Conservation (phyloP, 2,888 invertebrate genomes). For the Lasioglossum leucozonium region DNA sequence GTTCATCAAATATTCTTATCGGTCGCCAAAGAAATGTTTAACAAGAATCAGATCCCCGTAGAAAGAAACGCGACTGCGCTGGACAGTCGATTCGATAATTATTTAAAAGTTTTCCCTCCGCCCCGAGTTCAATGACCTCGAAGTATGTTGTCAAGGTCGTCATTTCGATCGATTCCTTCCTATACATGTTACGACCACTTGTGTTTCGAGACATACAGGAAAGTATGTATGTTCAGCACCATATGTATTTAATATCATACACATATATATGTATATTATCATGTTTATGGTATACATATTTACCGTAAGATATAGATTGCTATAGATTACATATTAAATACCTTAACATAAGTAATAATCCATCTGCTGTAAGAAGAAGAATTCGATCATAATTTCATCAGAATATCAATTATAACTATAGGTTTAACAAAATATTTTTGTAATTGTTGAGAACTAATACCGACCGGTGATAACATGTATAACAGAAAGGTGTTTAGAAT, state of each 20-base stretch:
- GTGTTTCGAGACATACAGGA: neutral
- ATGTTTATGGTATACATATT: neutral
- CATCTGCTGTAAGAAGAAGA: neutral
- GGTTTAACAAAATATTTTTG: neutral
- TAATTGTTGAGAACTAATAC: neutral
- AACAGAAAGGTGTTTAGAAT: neutral
- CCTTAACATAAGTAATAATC: neutral
- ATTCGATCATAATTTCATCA: neutral
- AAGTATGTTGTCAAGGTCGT: neutral
- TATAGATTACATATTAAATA: neutral
- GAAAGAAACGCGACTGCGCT: conserved; percentile 24
- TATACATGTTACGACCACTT: neutral
- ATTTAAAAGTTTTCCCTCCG: neutral
- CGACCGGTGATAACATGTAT: neutral
- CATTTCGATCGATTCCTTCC: neutral
- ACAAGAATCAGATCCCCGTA: conserved; percentile 17
- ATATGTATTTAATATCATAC: neutral
- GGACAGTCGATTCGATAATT: neutral
- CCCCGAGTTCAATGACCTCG: neutral
- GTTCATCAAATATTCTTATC: conserved; percentile 9
- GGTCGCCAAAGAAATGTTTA: neutral
- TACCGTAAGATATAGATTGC: neutral
- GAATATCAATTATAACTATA: neutral
- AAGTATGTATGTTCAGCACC: neutral
- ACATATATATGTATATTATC: too few species aligned